Evolutionary conservation across 2,113 vertebrate species (phyloP).

Genomic region (Synchiropus splendidus): DNA sequence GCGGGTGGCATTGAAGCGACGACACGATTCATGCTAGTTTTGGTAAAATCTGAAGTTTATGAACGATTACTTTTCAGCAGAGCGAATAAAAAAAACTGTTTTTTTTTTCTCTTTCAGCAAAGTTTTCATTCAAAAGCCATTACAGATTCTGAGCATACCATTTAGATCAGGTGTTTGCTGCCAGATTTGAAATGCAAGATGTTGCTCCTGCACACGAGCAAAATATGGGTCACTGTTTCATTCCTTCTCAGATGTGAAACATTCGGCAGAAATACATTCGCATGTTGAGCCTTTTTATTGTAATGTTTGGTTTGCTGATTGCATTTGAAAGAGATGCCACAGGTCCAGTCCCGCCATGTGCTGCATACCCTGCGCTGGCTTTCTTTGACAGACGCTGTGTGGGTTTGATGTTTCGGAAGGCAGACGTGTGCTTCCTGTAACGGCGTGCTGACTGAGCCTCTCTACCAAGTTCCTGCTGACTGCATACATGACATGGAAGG

Average conservation of each 20-base stretch:
- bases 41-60: constrained; percentile 58
- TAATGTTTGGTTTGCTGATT: constrained; percentile 30
- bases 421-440: constrained; percentile 48
- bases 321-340: constrained; percentile 53
- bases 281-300: constrained; percentile 20
- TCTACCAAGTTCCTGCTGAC: constrained; percentile 40
- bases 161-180: constrained; percentile 16
- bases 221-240: constrained; percentile 26
- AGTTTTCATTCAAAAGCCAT: constrained; percentile 26
- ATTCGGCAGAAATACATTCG: constrained; percentile 19
- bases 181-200: constrained; percentile 18
- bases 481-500: constrained; percentile 40
- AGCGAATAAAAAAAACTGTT: constrained; percentile 20
- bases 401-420: constrained; percentile 57
- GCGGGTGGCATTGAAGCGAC: constrained; percentile 53
- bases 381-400: too few relatives aligned
- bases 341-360: constrained; percentile 45
- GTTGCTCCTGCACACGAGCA: constrained; percentile 11
- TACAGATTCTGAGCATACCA: constrained; percentile 12
- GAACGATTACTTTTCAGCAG: constrained; percentile 45
- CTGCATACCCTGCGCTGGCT: constrained; percentile 35
- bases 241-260: constrained; percentile 32
- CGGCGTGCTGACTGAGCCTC: constrained; percentile 53
- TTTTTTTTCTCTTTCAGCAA: constrained; percentile 36
- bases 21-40: constrained; percentile 57